These are phyloP conservation scores for Drosophila kanapiae DNA, from an alignment of 1,140 invertebrate genomes.

Conservation along the genomic window DNA sequence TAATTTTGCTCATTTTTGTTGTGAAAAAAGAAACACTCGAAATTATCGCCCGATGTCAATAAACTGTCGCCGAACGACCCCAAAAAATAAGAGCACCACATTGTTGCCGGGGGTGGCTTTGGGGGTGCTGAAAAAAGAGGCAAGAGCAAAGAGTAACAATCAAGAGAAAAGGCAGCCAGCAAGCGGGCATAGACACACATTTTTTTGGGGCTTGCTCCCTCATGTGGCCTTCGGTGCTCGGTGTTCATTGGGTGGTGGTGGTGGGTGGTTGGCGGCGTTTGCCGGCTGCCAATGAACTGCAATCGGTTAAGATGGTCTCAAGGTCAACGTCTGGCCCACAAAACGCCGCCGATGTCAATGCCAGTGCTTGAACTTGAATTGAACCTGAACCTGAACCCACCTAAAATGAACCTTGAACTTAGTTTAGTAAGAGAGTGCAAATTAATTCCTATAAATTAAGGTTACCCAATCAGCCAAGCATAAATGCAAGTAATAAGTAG, in stretches of 20 bases:
- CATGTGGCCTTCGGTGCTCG: neutral
- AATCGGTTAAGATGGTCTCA: slow-evolving; percentile 38
- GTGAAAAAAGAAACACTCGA: slow-evolving; percentile 20
- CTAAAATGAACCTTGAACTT: slow-evolving; percentile 19
- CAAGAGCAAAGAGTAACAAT: slow-evolving; percentile 35
- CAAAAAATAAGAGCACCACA: slow-evolving; percentile 37
- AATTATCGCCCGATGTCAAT: slow-evolving; percentile 57
- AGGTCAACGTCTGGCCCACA: slow-evolving; percentile 52
- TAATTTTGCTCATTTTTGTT: neutral
- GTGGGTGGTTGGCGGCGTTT: neutral
- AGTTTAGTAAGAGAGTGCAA: slow-evolving; percentile 4
- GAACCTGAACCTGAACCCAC: neutral
- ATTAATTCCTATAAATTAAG: slow-evolving; percentile 8
- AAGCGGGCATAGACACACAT: slow-evolving; percentile 50
- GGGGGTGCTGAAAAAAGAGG: neutral
- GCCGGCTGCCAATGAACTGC: slow-evolving; percentile 49
- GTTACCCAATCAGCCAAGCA: slow-evolving; percentile 23
- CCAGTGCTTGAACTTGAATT: slow-evolving; percentile 8
- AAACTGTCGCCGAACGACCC: slow-evolving; percentile 48
- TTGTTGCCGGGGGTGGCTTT: neutral
- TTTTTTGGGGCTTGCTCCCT: slow-evolving; percentile 20
- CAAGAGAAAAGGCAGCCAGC: slow-evolving; percentile 11
- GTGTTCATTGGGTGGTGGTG: neutral
- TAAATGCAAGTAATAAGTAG: neutral
- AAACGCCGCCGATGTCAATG: slow-evolving; percentile 16